Evolutionary conservation across 2,113 vertebrate species (phyloP).

Genomic region (Pleuronectes platessa): DNA sequence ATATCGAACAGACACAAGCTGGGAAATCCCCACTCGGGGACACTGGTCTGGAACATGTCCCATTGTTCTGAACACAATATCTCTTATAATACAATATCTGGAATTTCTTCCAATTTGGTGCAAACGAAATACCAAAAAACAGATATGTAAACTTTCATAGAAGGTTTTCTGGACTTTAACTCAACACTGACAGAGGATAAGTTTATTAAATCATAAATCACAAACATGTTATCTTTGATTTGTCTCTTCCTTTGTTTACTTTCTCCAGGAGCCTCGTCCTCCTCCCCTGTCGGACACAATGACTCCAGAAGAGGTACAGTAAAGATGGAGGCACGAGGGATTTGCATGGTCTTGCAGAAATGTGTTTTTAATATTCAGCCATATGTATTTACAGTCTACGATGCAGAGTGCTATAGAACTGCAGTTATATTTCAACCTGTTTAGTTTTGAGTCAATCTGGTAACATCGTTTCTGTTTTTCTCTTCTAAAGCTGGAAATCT

Average conservation of each 20-base stretch:
- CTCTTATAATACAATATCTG: no score
- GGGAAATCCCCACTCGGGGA: neutral
- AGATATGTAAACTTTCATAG: neutral
- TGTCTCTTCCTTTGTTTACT: neutral
- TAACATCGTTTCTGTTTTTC: no score
- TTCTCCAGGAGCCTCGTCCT: conserved; percentile 67
- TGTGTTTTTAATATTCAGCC: no score
- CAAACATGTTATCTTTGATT: neutral
- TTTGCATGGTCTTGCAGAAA: neutral
- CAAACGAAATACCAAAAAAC: no score
- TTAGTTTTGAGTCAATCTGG: no score
- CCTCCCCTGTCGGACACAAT: conserved; percentile 85
- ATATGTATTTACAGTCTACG: no score
- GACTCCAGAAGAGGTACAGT: conserved; percentile 89
- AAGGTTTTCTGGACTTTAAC: no score
- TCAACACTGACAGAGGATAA: neutral
- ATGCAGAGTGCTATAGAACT: no score
- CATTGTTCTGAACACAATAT: neutral
- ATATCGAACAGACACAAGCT: conserved; percentile 49
- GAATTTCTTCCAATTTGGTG: neutral
- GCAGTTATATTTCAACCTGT: no score
- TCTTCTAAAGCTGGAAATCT: neutral
- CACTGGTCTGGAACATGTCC: no score
- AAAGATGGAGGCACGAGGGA: conserved; percentile 3
- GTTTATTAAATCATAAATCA: conserved; percentile 9